These are phyloP conservation scores for Eupelmus urozonus DNA, from an alignment of 2,888 invertebrate genomes.

Conservation along the genomic window DNA sequence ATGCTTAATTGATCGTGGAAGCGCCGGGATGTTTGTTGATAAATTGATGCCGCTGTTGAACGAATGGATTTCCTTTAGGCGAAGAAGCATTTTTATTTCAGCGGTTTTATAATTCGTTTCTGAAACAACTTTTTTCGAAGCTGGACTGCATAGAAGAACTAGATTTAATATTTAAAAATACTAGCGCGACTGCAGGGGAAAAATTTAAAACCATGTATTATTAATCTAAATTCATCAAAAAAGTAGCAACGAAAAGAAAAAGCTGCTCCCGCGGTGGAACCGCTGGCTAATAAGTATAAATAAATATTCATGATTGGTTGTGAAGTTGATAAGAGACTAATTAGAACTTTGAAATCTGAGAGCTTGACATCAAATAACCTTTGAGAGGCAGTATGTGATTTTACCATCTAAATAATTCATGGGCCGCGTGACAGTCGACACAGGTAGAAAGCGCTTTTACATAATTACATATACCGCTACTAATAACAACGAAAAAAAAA, in stretches of 20 bases:
- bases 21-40: too few relatives aligned
- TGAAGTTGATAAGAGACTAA: constrained; percentile 64
- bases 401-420: constrained; percentile 64
- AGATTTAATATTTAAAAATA: too few relatives aligned
- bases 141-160: too few relatives aligned
- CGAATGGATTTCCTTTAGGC: too few relatives aligned
- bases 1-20: too few relatives aligned
- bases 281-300: constrained; percentile 66
- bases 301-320: constrained; percentile 70
- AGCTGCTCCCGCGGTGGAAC: not conserved
- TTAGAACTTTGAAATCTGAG: constrained; percentile 63
- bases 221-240: not conserved
- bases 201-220: too few relatives aligned
- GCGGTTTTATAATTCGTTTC: too few relatives aligned
- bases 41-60: too few relatives aligned
- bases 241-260: not conserved
- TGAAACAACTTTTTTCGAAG: too few relatives aligned
- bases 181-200: too few relatives aligned
- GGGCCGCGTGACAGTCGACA: constrained; percentile 58
- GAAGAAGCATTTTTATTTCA: too few relatives aligned
- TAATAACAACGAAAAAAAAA: not conserved
- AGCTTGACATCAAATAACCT: constrained; percentile 53
- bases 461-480: constrained; percentile 2
- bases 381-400: constrained; percentile 37
- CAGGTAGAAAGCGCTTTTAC: constrained; percentile 36